Conservation (phyloP, 2,888 invertebrate genomes). For the Bellardia bayeri region DNA sequence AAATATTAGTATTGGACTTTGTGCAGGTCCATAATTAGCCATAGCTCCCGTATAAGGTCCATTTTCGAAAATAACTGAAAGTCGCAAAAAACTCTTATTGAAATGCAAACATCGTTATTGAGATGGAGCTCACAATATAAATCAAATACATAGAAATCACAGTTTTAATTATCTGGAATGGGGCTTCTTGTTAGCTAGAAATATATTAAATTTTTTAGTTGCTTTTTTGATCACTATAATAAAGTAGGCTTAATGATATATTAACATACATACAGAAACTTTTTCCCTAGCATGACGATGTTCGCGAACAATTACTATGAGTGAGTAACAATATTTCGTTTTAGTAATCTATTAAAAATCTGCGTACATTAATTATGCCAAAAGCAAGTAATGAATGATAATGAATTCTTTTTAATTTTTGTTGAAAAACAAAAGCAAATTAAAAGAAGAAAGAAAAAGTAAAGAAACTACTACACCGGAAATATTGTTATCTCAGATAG, state of each 20-base stretch:
- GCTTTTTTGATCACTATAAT: not conserved
- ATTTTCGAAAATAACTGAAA: too few species aligned
- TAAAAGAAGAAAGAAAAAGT: not conserved
- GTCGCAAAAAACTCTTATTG: too few species aligned
- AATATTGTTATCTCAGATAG: conserved; percentile 4
- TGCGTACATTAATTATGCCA: conserved; percentile 36
- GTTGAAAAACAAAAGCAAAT: not conserved
- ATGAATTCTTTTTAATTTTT: conserved; percentile 24
- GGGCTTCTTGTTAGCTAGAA: not conserved
- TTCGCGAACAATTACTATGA: conserved; percentile 29
- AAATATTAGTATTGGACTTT: too few species aligned
- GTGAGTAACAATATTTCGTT: not conserved
- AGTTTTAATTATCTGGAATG: not conserved
- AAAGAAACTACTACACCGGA: not conserved
- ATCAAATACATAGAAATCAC: too few species aligned
- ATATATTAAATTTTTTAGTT: not conserved
- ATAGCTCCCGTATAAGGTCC: too few species aligned
- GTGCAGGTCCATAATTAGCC: too few species aligned
- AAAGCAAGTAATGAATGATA: conserved; percentile 14
- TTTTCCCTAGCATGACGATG: not conserved
- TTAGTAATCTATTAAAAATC: conserved; percentile 39
- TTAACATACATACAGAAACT: not conserved
- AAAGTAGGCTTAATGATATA: conserved; percentile 1
- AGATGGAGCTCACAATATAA: too few species aligned
- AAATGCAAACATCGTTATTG: too few species aligned